Base-by-base conservation (phyloP, 2,797 vertebrate species). In the Alectoris magna region DNA sequence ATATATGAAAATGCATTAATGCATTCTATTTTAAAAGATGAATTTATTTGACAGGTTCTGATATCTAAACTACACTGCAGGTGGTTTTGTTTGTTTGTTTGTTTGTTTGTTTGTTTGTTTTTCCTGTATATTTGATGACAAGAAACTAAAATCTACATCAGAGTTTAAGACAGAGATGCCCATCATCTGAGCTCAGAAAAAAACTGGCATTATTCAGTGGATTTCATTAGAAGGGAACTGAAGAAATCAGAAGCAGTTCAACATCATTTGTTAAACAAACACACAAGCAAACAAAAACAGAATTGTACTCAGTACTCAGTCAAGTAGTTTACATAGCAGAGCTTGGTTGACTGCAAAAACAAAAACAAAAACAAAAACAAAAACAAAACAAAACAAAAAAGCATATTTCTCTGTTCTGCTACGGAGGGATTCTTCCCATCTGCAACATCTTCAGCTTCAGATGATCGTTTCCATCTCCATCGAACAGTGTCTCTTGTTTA, bases 251-350 rank as follows among this genome's bases (percentile, higher is more conserved):
- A 74, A 69, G 1, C 39, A 53, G 23, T 74, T 38, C 46, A 51
- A 49, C 10, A 78, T 53, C 17, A 36, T 22, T 76, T 41, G 76
- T 43, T 78, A 27, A 82, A 44, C n/a, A 39, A 55, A 12, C 23
- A 51, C 72, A n/a, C 1, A 22, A 23, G 0, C 1, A 6, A n/a
- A 38, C 26, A 27, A 24, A 27, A 43, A 24, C 16, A 17, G 9
- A 44, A 64, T 29, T 5, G 1, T 17, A 76, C 16, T 17, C 41
- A 34, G n/a, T 87, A 19, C 10, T 43, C 24, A 53, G 3, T 60
- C 49, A 5, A 49, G 48, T 49, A 49, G 48, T 24, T 13, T 26
- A 49, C 21, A 60, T n/a, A 66, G 41, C n/a, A 91, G 79, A 84
- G 1, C n/a, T 73, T 87, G n/a, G 19, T 71, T 64, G 68, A 27